Evolutionary conservation across 2,113 vertebrate genomes (phyloP).

Genomic region (Typhlomys cinereus): DNA sequence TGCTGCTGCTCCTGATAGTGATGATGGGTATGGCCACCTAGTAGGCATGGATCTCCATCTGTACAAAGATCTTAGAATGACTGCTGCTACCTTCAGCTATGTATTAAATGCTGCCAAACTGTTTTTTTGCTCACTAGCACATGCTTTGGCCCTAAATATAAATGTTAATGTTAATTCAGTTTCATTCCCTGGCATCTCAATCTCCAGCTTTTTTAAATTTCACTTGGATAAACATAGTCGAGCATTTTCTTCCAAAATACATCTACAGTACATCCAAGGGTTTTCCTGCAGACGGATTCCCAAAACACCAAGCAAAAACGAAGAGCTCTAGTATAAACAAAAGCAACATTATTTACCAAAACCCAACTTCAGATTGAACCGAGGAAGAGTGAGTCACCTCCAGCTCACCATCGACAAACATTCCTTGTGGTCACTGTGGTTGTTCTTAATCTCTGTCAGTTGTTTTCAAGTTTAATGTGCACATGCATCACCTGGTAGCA

Average conservation of each 20-base stretch:
- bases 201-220: slow-evolving; percentile 66
- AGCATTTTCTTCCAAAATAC: slow-evolving; percentile 74
- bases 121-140: slow-evolving; percentile 43
- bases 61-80: slow-evolving; percentile 25
- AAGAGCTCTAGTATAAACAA: slow-evolving; percentile 66
- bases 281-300: slow-evolving; percentile 62
- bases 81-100: slow-evolving; percentile 1
- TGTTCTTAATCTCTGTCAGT: slow-evolving; percentile 29
- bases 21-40: background rate
- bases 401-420: slow-evolving; percentile 52
- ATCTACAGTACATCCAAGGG: slow-evolving; percentile 54
- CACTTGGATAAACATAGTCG: slow-evolving; percentile 67
- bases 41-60: background rate
- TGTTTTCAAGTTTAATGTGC: slow-evolving; percentile 17
- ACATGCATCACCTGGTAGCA: slow-evolving; percentile 35
- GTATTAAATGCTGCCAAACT: slow-evolving; percentile 30
- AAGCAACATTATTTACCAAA: slow-evolving; percentile 70
- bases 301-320: slow-evolving; percentile 62
- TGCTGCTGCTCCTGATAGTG: background rate
- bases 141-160: slow-evolving; percentile 68
- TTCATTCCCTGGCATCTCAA: slow-evolving; percentile 45
- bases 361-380: slow-evolving; percentile 27
- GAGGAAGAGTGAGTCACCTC: slow-evolving; percentile 68
- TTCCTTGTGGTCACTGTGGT: background rate
- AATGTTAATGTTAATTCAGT: slow-evolving; percentile 71